Conservation (phyloP, 2,888 invertebrate species). For the Tachina grossa region DNA sequence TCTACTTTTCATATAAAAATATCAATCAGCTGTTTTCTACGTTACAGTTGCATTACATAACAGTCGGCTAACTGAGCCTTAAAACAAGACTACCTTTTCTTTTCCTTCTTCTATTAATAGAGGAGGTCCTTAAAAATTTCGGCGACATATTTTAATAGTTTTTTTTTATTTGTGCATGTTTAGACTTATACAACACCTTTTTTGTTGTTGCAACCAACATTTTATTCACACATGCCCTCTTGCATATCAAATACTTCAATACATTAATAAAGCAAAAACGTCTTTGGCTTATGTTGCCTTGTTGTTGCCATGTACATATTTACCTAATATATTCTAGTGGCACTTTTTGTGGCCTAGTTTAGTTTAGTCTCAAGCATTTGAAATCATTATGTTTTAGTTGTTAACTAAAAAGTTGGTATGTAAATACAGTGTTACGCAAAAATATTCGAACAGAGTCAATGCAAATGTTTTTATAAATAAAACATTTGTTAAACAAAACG, state of each 20-base stretch:
- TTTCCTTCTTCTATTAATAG: too few relatives aligned
- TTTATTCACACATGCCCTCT: constrained; percentile 21
- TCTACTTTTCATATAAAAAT: too few relatives aligned
- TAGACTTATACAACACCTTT: background rate
- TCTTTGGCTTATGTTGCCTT: background rate
- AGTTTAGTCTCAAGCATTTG: constrained; percentile 57
- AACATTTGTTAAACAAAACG: too few relatives aligned
- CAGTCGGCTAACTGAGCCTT: too few relatives aligned
- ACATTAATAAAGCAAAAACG: constrained; percentile 5
- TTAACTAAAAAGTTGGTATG: background rate
- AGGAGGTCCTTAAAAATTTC: too few relatives aligned
- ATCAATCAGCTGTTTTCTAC: too few relatives aligned
- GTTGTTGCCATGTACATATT: background rate
- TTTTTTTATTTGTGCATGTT: background rate
- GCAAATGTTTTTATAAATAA: too few relatives aligned
- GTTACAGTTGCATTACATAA: too few relatives aligned
- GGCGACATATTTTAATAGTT: background rate
- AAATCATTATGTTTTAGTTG: constrained; percentile 58
- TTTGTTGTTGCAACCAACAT: constrained; percentile 13
- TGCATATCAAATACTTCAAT: background rate
- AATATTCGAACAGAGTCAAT: too few relatives aligned
- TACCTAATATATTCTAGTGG: constrained; percentile 34
- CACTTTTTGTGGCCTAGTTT: constrained; percentile 62
- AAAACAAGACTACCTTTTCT: too few relatives aligned
- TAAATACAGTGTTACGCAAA: background rate